Evolutionary conservation across 2,797 vertebrate species (phyloP).

Genomic region (Tapera naevia): DNA sequence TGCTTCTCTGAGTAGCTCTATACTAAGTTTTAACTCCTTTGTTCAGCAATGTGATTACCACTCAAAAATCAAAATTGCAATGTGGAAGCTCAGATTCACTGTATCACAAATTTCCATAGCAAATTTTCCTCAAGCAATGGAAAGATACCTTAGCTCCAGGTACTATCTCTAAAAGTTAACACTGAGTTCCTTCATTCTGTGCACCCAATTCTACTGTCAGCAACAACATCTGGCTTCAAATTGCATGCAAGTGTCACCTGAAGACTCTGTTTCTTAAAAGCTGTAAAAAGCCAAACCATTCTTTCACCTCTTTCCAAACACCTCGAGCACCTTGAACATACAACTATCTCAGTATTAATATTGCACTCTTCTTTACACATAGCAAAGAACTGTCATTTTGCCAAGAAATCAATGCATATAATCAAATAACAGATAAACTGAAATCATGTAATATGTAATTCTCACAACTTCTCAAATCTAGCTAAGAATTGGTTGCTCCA

Average conservation of each 20-base stretch:
- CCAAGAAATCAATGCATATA: not conserved
- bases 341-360: not conserved
- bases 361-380: fast-evolving
- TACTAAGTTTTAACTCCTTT: not conserved
- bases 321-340: not conserved
- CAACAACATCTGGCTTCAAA: not conserved
- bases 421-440: not conserved
- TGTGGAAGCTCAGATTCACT: not conserved
- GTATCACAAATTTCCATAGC: not conserved
- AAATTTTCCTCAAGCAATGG: not conserved
- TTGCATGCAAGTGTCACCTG: not conserved
- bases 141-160: not conserved
- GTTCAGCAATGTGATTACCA: not conserved
- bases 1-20: not conserved
- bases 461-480: not conserved
- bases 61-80: not conserved
- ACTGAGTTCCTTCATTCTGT: not conserved
- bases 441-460: not conserved
- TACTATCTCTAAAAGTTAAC: not conserved
- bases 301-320: not conserved
- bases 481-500: not conserved
- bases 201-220: not conserved
- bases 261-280: not conserved
- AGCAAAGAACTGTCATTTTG: not conserved
- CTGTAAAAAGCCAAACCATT: not conserved